These are phyloP conservation scores for Lagocephalus sceleratus DNA, from an alignment of 2,797 vertebrate species.

Conservation along the genomic window DNA sequence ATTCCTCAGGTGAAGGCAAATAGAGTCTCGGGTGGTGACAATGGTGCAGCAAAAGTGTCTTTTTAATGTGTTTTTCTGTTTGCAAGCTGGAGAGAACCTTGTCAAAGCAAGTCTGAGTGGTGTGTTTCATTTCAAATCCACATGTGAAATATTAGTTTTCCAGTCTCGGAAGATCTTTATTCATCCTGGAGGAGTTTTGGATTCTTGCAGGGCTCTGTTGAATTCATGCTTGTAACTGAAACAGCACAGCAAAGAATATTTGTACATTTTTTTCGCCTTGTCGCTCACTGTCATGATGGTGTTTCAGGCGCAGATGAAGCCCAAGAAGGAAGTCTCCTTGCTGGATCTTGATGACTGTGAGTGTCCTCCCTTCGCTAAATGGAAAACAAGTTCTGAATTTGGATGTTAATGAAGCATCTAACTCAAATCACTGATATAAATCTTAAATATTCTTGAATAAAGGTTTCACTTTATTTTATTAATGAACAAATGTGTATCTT, in stretches of 20 bases:
- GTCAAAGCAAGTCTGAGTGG: no score
- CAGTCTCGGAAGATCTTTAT: no score
- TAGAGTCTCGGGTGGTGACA: constrained; percentile 55
- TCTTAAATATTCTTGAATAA: no score
- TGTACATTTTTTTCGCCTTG: not conserved
- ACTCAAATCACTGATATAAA: no score
- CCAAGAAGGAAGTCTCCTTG: constrained; percentile 81
- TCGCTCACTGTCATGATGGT: constrained; percentile 7
- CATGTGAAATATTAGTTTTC: no score
- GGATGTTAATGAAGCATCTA: no score
- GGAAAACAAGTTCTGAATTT: no score
- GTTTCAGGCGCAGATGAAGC: constrained; percentile 68
- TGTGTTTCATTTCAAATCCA: no score
- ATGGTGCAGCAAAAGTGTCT: constrained; percentile 30
- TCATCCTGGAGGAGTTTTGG: no score
- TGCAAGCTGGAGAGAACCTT: constrained; percentile 30
- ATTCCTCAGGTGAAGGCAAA: constrained; percentile 60
- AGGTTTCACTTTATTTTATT: no score
- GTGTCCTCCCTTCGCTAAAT: constrained; percentile 51
- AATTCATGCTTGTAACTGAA: constrained; percentile 28
- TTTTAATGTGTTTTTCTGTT: not conserved
- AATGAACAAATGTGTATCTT: no score
- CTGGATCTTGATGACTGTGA: constrained; percentile 95
- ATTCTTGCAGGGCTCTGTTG: not conserved
- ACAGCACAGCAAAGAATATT: not conserved